These are phyloP conservation scores for Heterohyrax brucei DNA, from an alignment of 2,797 vertebrate species.

Conservation along the genomic window DNA sequence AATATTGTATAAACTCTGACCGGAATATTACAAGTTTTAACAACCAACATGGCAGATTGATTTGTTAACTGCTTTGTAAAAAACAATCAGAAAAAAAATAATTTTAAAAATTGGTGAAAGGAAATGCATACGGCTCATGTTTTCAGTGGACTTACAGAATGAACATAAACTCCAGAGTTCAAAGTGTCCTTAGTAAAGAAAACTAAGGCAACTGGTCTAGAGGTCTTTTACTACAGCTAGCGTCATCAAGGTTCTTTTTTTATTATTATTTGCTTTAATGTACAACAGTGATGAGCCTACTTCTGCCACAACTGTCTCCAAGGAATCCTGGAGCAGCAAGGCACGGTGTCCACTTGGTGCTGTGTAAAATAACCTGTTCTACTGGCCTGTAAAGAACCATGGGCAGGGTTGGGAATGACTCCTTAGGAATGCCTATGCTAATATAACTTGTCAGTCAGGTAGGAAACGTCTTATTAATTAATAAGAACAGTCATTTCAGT, in stretches of 20 bases:
- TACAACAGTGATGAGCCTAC: background rate
- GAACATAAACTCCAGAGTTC: background rate
- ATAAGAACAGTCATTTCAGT: background rate
- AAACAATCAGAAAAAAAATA: background rate
- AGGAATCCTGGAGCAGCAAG: background rate
- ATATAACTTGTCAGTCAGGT: background rate
- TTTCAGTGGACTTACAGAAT: background rate
- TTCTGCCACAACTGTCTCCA: background rate
- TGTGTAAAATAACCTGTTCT: background rate
- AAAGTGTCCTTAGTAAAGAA: background rate
- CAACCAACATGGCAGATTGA: background rate
- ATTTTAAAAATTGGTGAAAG: background rate
- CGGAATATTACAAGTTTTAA: background rate
- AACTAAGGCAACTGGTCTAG: background rate
- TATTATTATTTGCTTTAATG: background rate
- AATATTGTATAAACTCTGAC: background rate
- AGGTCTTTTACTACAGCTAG: background rate
- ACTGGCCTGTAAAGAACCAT: background rate
- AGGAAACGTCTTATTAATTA: background rate
- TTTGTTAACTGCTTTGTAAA: background rate
- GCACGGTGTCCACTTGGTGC: background rate
- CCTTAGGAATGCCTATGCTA: background rate
- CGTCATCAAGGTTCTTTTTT: background rate
- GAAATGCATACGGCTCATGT: background rate
- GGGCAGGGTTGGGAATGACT: background rate